Conservation (phyloP, 1,140 invertebrate species). For the Brachionus koreanus region DNA sequence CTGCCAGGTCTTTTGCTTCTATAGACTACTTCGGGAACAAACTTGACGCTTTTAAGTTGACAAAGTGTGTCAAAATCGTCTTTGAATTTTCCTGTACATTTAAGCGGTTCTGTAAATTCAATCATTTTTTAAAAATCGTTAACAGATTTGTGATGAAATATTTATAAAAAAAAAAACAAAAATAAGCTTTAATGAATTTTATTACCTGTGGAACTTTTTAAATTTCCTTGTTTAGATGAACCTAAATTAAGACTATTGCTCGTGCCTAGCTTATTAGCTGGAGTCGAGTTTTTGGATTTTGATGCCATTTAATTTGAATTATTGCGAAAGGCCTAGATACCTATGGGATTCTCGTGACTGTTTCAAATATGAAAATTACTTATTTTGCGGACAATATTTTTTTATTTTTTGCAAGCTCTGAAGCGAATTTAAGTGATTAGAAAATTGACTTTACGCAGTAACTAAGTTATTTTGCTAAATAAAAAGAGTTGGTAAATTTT, state of each 20-base stretch:
- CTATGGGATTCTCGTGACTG: not conserved
- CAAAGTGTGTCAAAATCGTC: constrained; percentile 55
- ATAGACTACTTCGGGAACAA: not conserved
- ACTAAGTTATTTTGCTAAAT: not conserved
- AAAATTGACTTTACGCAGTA: constrained; percentile 21
- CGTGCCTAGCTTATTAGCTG: not conserved
- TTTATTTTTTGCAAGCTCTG: not conserved
- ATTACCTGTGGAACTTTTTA: constrained; percentile 37
- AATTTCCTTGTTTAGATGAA: constrained; percentile 11
- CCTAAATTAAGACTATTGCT: constrained; percentile 7
- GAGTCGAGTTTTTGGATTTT: constrained; percentile 4
- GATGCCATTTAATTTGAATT: constrained; percentile 26
- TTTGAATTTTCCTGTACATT: constrained; percentile 55
- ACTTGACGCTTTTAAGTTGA: constrained; percentile 41
- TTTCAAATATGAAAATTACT: not conserved
- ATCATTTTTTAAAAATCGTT: not conserved
- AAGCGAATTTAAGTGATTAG: not conserved
- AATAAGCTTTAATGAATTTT: not conserved
- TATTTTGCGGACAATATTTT: not conserved
- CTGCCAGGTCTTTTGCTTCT: constrained; percentile 19
- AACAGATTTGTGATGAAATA: not conserved
- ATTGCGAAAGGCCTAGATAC: not conserved
- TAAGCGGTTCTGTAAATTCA: constrained; percentile 50
- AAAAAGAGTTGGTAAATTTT: not conserved
- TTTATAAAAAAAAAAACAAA: not conserved